A percentile compares a stretch with the other conserved stretches of the same genome.
phyloP scores from a whole-genome alignment of 2,113 vertebrate species.

The Hyperopisus bebe region DNA sequence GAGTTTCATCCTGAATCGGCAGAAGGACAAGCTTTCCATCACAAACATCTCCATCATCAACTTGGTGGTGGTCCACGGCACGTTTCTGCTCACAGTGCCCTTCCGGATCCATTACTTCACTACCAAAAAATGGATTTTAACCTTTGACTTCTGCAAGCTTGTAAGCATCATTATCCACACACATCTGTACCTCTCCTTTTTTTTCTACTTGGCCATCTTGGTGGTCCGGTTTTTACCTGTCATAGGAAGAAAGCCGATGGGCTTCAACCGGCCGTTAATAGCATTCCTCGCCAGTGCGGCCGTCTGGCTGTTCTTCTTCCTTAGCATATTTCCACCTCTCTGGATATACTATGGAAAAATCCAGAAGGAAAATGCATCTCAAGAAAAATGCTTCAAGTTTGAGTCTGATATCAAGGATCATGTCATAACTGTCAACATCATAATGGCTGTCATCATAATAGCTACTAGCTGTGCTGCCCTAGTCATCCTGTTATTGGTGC shows the following conservation, averaged over 20 bases:
- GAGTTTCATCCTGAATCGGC: constrained; percentile 63
- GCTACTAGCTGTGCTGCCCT: constrained; percentile 51
- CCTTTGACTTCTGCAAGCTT: constrained; percentile 54
- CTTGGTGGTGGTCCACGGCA: constrained; percentile 71
- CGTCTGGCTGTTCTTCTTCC: constrained; percentile 63
- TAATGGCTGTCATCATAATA: constrained; percentile 46
- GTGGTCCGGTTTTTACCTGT: constrained; percentile 65
- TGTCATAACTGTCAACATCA: constrained; percentile 30
- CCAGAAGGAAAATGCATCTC: accelerated
- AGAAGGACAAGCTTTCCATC: constrained; percentile 60
- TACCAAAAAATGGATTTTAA: constrained; percentile 46
- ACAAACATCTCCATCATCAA: constrained; percentile 77
- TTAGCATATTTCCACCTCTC: constrained; percentile 49
- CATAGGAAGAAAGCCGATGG: constrained; percentile 60
- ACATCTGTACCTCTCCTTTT: constrained; percentile 85
- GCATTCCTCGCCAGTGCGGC: constrained; percentile 56
- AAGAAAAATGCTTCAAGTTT: constrained; percentile 66
- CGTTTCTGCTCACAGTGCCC: constrained; percentile 79
- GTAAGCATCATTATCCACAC: constrained; percentile 80
- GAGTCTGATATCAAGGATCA: constrained; percentile 27
- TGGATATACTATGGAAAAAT: constrained; percentile 54
- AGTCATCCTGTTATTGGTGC: constrained; percentile 50
- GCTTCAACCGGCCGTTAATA: constrained; percentile 64
- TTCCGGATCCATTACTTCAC: constrained; percentile 77
- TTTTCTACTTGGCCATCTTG: constrained; percentile 76